phyloP scores from a whole-genome alignment of 2,113 vertebrate genomes.

The Romanogobio albipinnatus region DNA sequence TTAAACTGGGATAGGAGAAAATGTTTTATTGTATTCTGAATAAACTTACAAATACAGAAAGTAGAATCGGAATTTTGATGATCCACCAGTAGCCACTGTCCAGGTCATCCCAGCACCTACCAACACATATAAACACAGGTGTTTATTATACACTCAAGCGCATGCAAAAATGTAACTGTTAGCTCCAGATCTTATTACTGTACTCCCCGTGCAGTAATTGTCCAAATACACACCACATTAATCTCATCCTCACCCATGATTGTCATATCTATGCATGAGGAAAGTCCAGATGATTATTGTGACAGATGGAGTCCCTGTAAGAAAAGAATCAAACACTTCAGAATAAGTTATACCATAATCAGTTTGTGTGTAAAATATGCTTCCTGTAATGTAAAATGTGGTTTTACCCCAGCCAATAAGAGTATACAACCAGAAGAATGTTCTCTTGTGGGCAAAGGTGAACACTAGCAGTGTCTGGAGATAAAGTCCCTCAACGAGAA shows the following conservation, averaged over 20 bases:
- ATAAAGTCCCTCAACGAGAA: conserved; percentile 84
- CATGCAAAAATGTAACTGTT: not conserved
- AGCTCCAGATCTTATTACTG: not conserved
- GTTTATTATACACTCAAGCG: not conserved
- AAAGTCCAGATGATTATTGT: conserved; percentile 66
- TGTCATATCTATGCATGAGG: conserved; percentile 66
- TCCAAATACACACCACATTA: not conserved
- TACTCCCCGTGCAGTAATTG: not conserved
- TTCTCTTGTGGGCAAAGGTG: conserved; percentile 82
- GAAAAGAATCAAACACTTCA: not conserved
- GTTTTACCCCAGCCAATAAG: conserved; percentile 81
- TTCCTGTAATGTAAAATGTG: not conserved
- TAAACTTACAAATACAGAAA: conserved; percentile 74
- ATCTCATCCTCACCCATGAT: conserved; percentile 66
- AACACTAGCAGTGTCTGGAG: conserved; percentile 83
- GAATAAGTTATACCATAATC: not conserved
- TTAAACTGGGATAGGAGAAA: not conserved
- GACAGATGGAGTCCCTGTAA: conserved; percentile 69
- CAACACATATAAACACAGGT: not conserved
- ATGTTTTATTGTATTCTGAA: not conserved
- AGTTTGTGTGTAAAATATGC: not conserved
- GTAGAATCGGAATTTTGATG: conserved; percentile 75
- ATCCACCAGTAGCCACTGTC: conserved; percentile 75
- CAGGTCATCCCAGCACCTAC: conserved; percentile 76
- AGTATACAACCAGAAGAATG: conserved; percentile 85